A percentile compares a stretch with the other conserved stretches of the same genome.
These are phyloP conservation scores for Rotaria magnacalcarata DNA, from an alignment of 2,888 invertebrate species.

Conservation along the genomic window DNA sequence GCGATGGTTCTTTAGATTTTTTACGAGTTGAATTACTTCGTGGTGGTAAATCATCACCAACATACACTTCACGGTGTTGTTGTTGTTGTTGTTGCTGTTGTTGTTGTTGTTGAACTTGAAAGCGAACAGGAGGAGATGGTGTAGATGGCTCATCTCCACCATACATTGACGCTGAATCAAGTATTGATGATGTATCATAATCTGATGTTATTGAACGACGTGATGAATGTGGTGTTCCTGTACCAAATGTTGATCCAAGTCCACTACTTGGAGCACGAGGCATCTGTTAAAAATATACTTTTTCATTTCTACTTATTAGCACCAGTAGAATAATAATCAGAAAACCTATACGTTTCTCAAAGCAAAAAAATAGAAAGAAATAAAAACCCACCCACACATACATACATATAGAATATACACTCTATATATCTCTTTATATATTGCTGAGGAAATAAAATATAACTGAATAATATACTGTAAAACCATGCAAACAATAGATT, in stretches of 20 bases:
- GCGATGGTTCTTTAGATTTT: conserved; percentile 13
- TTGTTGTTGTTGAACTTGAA: not conserved
- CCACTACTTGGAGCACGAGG: conserved; percentile 26
- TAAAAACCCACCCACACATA: not conserved
- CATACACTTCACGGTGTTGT: not conserved
- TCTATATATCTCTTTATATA: not conserved
- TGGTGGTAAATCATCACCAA: not conserved
- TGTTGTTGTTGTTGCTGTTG: not conserved
- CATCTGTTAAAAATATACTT: conserved; percentile 22
- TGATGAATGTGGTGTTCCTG: not conserved
- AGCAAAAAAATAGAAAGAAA: not conserved
- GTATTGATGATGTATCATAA: conserved; percentile 34
- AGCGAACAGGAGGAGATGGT: not conserved
- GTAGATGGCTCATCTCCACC: not conserved
- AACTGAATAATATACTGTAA: not conserved
- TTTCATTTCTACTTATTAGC: not conserved
- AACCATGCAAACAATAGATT: not conserved
- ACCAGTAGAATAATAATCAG: not conserved
- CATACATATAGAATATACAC: not conserved
- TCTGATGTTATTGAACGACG: conserved; percentile 28
- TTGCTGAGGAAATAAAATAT: too few relatives aligned
- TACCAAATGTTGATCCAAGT: not conserved
- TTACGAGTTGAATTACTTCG: not conserved
- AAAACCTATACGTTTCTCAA: not conserved
- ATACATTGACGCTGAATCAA: not conserved